Base-by-base conservation (phyloP, 2,113 vertebrate species). In the Trachemys scripta region DNA sequence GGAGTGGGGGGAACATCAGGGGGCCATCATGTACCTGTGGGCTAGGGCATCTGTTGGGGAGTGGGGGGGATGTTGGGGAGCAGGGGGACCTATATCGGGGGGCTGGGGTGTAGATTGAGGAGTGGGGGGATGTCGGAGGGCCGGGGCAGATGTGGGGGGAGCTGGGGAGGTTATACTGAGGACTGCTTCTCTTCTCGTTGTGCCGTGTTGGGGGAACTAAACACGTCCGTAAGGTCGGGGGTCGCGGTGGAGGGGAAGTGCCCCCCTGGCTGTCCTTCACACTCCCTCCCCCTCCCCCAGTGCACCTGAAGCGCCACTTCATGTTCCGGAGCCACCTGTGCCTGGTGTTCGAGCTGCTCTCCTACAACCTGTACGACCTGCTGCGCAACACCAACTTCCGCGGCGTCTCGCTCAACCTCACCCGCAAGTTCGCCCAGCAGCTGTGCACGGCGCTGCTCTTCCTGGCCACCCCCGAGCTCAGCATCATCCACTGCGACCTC, bases 251-350 rank as follows among this genome's bases (percentile, higher is more conserved):
- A 29, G 6, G 59, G 59, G 11, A 65, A 13, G 27, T 8, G 31
- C 31, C 62, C 65, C 65, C 19, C 35, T 9, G 20, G 35, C 65
- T 72, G n/a, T 10, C 17, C 62, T 9, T 50, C 14, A 76, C 38
- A 4, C 12, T 47, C 72, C 4, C 38, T 25, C 3, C 42, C 11
- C n/a, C 20, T 10, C 35, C n/a, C 20, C 0, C 96, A 99, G 99
- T 99, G 95, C 99, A 99, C 98, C 98, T 99, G 97, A 99, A 99
- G 98, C 99, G 99, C 92, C 99, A 99, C 98, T 99, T 99, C 99
- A 99, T 99, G 99, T 99, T 99, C 98, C 99, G 99, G 96, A 99
- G 99, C 98, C 99, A 99, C 98, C 99, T 99, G 96, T 99, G 99
- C 98, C 98, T 99, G 99, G 99, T 99, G 96, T 99, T 99, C 91